These are phyloP conservation scores for Phaenicophaeus curvirostris DNA, from an alignment of 2,797 vertebrate genomes.

Conservation along the genomic window DNA sequence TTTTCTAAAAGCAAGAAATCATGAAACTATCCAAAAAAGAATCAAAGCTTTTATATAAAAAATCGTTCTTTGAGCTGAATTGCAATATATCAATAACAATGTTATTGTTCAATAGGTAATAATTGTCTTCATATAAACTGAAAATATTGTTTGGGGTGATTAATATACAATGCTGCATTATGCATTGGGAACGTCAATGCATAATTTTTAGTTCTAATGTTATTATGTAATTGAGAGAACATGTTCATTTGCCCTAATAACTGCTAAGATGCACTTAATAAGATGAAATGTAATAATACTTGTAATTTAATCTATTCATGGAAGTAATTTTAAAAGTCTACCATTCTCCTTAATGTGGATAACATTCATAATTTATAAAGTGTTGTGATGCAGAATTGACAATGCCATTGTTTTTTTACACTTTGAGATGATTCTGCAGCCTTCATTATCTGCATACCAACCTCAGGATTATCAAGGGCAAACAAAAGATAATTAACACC, in stretches of 20 bases:
- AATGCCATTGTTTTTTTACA: conserved; percentile 95
- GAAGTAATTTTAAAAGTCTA: conserved; percentile 97
- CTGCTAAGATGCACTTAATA: conserved; percentile 96
- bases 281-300: conserved; percentile 98
- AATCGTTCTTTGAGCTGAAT: conserved; percentile 66
- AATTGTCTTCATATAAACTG: conserved; percentile 83
- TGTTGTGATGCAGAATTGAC: conserved; percentile 97
- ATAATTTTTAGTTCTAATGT: conserved; percentile 91
- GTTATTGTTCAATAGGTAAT: conserved; percentile 85
- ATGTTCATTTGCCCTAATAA: conserved; percentile 90
- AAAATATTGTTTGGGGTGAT: conserved; percentile 87
- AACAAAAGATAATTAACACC: conserved; percentile 99
- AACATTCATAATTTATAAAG: conserved; percentile 98
- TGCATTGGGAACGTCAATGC: conserved; percentile 84
- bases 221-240: conserved; percentile 87
- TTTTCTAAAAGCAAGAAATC: conserved; percentile 29
- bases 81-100: conserved; percentile 81
- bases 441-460: conserved; percentile 91
- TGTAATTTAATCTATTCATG: conserved; percentile 99
- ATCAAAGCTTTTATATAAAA: conserved; percentile 56
- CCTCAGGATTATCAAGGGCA: conserved; percentile 95
- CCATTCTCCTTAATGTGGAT: conserved; percentile 89
- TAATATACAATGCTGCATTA: conserved; percentile 90
- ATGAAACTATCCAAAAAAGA: conserved; percentile 41
- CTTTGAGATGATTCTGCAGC: conserved; percentile 90